Conservation (phyloP, 2,113 vertebrate species). For the Odontophorus gujanensis region DNA sequence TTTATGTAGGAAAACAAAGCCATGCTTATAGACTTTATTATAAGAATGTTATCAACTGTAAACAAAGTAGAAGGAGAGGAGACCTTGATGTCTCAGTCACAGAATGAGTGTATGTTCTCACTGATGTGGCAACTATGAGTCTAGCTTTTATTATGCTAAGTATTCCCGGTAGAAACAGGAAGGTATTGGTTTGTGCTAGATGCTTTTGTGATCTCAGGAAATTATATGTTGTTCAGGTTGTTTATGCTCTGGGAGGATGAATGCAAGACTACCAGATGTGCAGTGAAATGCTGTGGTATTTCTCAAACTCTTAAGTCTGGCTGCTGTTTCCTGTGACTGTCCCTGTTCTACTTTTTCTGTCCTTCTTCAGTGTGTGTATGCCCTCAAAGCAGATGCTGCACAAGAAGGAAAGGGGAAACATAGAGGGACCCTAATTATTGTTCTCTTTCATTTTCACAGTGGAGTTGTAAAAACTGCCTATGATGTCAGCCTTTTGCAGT, state of each 20-base stretch:
- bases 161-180: constrained; percentile 8
- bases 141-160: constrained; percentile 3
- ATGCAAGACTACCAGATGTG: neutral
- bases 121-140: constrained; percentile 18
- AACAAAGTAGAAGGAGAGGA: neutral
- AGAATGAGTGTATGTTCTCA: neutral
- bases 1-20: neutral
- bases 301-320: neutral
- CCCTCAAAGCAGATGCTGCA: neutral
- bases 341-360: neutral
- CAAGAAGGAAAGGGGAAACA: neutral
- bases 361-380: rapidly evolving
- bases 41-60: neutral
- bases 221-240: neutral
- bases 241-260: neutral
- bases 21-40: neutral
- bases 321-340: rapidly evolving
- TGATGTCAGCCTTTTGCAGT: neutral
- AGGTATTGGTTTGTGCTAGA: constrained; percentile 10
- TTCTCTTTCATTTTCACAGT: neutral
- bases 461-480: neutral
- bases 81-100: constrained; percentile 18
- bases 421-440: neutral
- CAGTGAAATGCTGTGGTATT: neutral
- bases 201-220: neutral